Evolutionary conservation across 2,888 invertebrate species (phyloP).

Genomic region (Rhingia rostrata): DNA sequence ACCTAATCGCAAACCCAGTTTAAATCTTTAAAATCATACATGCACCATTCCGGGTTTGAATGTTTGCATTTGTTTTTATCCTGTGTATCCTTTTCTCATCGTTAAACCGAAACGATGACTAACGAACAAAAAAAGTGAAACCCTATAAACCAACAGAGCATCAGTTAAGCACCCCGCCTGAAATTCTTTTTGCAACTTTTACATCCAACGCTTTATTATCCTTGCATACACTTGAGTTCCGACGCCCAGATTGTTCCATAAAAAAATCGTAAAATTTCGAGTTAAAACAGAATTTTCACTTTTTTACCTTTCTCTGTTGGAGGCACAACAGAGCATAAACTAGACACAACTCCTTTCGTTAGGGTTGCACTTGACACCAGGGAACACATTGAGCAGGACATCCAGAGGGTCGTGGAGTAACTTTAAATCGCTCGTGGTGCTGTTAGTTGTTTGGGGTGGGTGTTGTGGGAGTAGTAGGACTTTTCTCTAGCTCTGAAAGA

Average conservation of each 20-base stretch:
- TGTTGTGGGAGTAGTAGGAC: slow-evolving; percentile 40
- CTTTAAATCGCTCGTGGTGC: slow-evolving; percentile 59
- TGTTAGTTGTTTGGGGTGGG: slow-evolving; percentile 3
- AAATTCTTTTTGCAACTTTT: slow-evolving; percentile 21
- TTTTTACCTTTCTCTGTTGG: slow-evolving; percentile 39
- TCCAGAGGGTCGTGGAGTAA: slow-evolving; percentile 25
- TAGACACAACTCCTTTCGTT: slow-evolving; percentile 20
- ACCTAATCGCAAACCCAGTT: neutral
- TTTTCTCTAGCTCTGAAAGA: slow-evolving; percentile 40
- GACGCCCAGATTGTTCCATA: slow-evolving; percentile 1
- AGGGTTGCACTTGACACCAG: slow-evolving; percentile 49
- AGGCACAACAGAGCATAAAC: neutral
- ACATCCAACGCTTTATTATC: slow-evolving; percentile 11
- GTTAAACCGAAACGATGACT: slow-evolving; percentile 16
- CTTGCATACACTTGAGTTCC: slow-evolving; percentile 34
- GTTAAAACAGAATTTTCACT: slow-evolving; percentile 50
- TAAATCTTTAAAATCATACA: neutral
- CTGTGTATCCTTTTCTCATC: slow-evolving; percentile 24
- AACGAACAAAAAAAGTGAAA: slow-evolving; percentile 7
- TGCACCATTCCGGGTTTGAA: neutral
- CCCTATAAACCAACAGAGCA: neutral
- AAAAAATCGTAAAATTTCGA: slow-evolving; percentile 48
- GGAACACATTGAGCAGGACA: slow-evolving; percentile 9
- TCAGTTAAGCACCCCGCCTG: slow-evolving; percentile 25
- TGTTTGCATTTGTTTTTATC: neutral